Conservation (phyloP, 2,113 vertebrate species). For the Agelaius phoeniceus region DNA sequence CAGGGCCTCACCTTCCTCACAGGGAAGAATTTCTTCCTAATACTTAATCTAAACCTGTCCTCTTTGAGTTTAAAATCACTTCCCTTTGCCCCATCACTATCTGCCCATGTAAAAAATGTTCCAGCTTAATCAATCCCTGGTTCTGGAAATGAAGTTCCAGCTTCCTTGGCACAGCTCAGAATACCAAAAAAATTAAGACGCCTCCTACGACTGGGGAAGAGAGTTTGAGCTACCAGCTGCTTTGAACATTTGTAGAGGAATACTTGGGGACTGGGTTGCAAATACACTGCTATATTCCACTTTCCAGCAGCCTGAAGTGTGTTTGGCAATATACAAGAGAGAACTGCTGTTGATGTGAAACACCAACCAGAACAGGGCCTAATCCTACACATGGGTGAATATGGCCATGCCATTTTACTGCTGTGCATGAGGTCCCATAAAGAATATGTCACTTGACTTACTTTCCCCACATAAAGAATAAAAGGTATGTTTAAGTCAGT, state of each 20-base stretch:
- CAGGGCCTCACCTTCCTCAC: neutral
- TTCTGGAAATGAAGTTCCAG: slow-evolving; percentile 13
- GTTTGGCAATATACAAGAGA: slow-evolving; percentile 28
- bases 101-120: neutral
- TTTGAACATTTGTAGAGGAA: slow-evolving; percentile 19
- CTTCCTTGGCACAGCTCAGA: neutral
- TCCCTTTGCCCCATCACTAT: neutral
- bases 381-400: neutral
- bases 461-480: neutral
- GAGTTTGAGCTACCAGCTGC: slow-evolving; percentile 26
- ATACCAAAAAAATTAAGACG: slow-evolving; percentile 11
- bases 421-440: neutral
- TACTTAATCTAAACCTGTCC: neutral
- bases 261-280: neutral
- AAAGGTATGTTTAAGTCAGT: neutral
- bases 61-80: neutral
- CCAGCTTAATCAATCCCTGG: neutral
- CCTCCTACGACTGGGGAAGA: slow-evolving; percentile 1
- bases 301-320: neutral
- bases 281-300: neutral
- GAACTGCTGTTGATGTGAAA: neutral
- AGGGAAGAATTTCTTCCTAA: neutral
- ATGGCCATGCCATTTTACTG: neutral
- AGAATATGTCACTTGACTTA: neutral
- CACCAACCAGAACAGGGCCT: neutral